A percentile compares a stretch with the other conserved stretches of the same genome.
Evolutionary conservation across 2,888 invertebrate species (phyloP).

Genomic region (Dendrolimus houi): DNA sequence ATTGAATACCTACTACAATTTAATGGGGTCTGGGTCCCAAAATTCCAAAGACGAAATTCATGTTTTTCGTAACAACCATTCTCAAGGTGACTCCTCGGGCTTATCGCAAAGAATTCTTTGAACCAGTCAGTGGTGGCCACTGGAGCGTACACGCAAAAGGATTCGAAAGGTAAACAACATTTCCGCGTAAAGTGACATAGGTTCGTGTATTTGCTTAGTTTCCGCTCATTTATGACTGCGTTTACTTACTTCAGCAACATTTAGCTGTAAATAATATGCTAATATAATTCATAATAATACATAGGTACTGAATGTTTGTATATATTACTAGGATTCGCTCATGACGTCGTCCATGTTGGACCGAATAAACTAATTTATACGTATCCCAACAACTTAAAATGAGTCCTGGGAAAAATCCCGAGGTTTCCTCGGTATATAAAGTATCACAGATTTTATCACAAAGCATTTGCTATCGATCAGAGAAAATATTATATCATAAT

Average conservation of each 20-base stretch:
- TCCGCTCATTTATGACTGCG: neutral
- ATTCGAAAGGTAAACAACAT: constrained; percentile 38
- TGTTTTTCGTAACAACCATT: constrained; percentile 31
- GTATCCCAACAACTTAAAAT: no score
- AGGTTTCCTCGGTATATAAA: no score
- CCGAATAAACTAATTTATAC: no score
- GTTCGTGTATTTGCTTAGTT: constrained; percentile 12
- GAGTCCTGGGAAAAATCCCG: no score
- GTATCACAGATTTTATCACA: no score
- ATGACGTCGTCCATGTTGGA: no score
- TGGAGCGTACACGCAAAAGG: constrained; percentile 39
- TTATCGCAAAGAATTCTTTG: constrained; percentile 32
- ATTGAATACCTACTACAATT: constrained; percentile 1
- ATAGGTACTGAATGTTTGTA: no score
- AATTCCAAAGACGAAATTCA: constrained; percentile 17
- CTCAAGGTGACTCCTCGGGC: constrained; percentile 28
- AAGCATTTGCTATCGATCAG: no score
- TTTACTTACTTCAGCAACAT: neutral
- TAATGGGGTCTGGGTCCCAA: constrained; percentile 1
- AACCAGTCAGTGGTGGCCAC: constrained; percentile 32
- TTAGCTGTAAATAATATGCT: no score
- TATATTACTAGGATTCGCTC: no score
- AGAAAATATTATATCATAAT: no score
- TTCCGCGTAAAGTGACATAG: constrained; percentile 22
- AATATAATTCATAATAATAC: no score